A percentile compares a stretch with the other conserved stretches of the same genome.
These are phyloP conservation scores for Eulacestoma nigropectus DNA, from an alignment of 2,113 vertebrate species.

Conservation along the genomic window DNA sequence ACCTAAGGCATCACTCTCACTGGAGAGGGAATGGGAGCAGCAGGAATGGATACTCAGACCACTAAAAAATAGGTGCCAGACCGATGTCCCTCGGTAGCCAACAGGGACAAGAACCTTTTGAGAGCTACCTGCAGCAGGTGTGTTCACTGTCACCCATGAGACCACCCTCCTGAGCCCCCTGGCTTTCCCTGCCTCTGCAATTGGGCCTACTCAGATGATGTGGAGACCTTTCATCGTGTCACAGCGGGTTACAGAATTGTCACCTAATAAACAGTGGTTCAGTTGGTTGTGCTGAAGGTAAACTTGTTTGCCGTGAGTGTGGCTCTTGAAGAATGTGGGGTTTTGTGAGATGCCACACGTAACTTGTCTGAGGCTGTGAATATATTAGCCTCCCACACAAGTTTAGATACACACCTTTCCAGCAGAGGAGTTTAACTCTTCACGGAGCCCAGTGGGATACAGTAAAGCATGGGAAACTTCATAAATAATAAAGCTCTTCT, in stretches of 20 bases:
- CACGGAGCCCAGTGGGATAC: neutral
- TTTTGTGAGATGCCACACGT: neutral
- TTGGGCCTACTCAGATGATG: neutral
- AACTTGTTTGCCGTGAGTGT: neutral
- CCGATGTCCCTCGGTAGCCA: accelerated
- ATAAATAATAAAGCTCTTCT: neutral
- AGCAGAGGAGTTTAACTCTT: constrained; percentile 3
- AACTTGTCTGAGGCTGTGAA: neutral
- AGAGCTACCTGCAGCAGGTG: neutral
- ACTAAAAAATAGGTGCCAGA: neutral
- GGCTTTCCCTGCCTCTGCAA: neutral
- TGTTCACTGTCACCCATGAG: neutral
- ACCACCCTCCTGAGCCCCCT: neutral
- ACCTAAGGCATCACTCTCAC: neutral
- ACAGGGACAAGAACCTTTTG: accelerated
- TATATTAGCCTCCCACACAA: neutral
- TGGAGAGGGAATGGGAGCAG: neutral
- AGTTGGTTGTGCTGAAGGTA: neutral
- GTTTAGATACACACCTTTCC: neutral
- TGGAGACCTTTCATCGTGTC: neutral
- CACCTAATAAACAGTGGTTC: neutral
- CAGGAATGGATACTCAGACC: too few species aligned
- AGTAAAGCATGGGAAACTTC: neutral
- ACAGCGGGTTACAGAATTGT: neutral
- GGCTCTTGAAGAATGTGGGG: neutral